Percentiles rank a stretch among this genome's conserved stretches.
Conservation (phyloP, 2,888 invertebrate species). For the Merodon equestris region DNA sequence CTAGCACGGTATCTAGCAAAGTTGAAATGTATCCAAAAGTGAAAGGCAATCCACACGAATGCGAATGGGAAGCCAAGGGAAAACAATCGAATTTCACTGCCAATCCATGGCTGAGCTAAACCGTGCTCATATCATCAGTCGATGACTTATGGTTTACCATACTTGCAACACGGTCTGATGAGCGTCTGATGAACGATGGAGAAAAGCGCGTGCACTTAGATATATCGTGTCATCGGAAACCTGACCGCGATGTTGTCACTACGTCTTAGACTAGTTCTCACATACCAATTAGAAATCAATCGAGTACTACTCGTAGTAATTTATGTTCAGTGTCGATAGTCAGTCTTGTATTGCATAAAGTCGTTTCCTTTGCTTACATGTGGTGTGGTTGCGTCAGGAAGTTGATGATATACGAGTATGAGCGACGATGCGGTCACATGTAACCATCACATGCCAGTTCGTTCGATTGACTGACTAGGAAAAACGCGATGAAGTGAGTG, state of each 20-base stretch:
- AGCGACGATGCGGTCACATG: conserved; percentile 13
- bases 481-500: conserved; percentile 24
- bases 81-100: conserved; percentile 26
- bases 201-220: no score
- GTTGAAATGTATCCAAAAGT: conserved; percentile 33
- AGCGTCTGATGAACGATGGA: no score
- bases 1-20: conserved; percentile 1
- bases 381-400: not conserved
- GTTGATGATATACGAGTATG: conserved; percentile 1
- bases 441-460: conserved; percentile 40
- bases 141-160: no score
- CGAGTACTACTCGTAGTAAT: no score
- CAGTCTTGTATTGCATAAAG: conserved; percentile 41
- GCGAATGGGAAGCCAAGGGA: conserved; percentile 22
- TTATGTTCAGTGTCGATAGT: conserved; percentile 31
- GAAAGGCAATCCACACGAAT: conserved; percentile 37
- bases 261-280: conserved; percentile 2
- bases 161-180: no score
- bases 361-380: conserved; percentile 11
- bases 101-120: not conserved
- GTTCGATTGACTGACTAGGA: conserved; percentile 49
- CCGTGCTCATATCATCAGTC: not conserved
- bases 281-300: conserved; percentile 38
- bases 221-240: no score
- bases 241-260: conserved; percentile 2